phyloP scores from a whole-genome alignment of 2,888 invertebrate species.

The Charanyca ferruginea region DNA sequence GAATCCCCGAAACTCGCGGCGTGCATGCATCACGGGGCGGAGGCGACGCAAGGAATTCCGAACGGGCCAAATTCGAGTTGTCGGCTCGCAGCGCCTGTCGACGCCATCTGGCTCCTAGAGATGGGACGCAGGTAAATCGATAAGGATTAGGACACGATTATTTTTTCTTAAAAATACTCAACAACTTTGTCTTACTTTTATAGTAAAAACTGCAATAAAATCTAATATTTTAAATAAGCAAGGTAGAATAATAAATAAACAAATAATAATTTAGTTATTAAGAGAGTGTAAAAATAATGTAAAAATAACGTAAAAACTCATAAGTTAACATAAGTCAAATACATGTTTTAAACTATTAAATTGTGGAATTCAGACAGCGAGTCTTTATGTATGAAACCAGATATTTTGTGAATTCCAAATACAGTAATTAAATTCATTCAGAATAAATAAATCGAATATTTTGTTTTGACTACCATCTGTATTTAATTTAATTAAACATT shows the following conservation, averaged over 20 bases:
- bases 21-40: conserved; percentile 81
- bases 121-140: conserved; percentile 64
- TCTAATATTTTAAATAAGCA: too few species aligned
- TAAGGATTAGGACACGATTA: conserved; percentile 7
- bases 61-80: conserved; percentile 83
- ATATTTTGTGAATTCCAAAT: conserved; percentile 22
- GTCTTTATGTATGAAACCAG: neutral
- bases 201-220: too few species aligned
- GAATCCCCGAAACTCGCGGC: conserved; percentile 66
- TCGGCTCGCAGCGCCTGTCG: conserved; percentile 84
- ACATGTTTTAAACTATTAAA: neutral
- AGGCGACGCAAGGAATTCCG: conserved; percentile 87
- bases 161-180: neutral
- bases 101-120: conserved; percentile 86
- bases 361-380: neutral
- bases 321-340: neutral
- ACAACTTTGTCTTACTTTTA: too few species aligned
- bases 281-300: too few species aligned
- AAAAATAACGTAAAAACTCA: too few species aligned
- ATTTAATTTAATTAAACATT: conserved; percentile 38
- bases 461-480: conserved; percentile 40
- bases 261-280: too few species aligned
- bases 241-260: too few species aligned
- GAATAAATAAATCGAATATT: conserved; percentile 27
- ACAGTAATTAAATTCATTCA: conserved; percentile 20